Evolutionary conservation across 2,888 invertebrate genomes (phyloP).

Genomic region (Trichogramma dendrolimi): DNA sequence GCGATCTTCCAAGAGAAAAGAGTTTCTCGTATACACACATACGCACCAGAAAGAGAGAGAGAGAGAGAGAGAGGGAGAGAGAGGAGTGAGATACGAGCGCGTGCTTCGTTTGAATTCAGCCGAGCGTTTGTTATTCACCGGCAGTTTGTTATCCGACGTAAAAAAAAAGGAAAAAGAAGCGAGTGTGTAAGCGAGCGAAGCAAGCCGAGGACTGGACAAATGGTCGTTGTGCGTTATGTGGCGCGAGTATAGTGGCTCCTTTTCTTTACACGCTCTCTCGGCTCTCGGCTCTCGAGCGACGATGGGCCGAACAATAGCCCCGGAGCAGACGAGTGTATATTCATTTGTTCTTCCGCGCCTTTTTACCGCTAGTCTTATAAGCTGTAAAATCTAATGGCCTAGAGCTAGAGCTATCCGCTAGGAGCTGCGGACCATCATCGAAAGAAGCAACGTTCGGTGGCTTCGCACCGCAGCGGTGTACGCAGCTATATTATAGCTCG

Average conservation of each 20-base stretch:
- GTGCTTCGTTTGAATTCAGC: slow-evolving; percentile 49
- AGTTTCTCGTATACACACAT: not conserved
- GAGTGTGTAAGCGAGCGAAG: too few species aligned
- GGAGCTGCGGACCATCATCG: too few species aligned
- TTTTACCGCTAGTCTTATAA: too few species aligned
- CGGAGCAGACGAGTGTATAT: too few species aligned
- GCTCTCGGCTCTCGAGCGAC: slow-evolving; percentile 14
- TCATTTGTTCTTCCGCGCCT: too few species aligned
- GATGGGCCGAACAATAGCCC: slow-evolving; percentile 17
- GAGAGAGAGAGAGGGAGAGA: slow-evolving; percentile 9
- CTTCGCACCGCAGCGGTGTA: too few species aligned
- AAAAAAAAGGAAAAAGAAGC: slow-evolving; percentile 17
- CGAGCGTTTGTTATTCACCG: slow-evolving; percentile 51
- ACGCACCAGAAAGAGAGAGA: not conserved
- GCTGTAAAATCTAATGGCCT: too few species aligned
- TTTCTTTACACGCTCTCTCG: not conserved
- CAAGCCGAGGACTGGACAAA: slow-evolving; percentile 4
- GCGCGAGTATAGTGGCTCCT: not conserved
- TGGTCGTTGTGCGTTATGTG: slow-evolving; percentile 11
- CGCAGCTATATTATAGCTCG: too few species aligned
- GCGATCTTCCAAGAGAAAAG: slow-evolving; percentile 45
- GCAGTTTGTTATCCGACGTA: slow-evolving; percentile 50
- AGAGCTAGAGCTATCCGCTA: too few species aligned
- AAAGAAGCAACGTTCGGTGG: too few species aligned
- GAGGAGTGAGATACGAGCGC: slow-evolving; percentile 45